Evolutionary conservation across 2,888 invertebrate species (phyloP).

Genomic region (Cheilosia soror): DNA sequence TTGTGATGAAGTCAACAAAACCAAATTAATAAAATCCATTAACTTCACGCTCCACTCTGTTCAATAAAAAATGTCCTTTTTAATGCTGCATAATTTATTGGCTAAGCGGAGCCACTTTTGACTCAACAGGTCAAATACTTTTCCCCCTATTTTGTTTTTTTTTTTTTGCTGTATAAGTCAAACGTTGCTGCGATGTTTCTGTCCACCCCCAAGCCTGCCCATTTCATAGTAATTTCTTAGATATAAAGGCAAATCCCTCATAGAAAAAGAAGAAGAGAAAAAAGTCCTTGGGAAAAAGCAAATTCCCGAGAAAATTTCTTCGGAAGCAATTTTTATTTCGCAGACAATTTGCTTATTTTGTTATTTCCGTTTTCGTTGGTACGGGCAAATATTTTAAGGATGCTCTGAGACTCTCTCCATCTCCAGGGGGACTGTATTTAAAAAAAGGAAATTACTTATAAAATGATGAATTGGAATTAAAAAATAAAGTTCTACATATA

Average conservation of each 20-base stretch:
- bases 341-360: constrained; percentile 84
- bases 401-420: constrained; percentile 19
- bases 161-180: constrained; percentile 61
- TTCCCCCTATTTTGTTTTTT: constrained; percentile 47
- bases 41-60: constrained; percentile 30
- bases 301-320: constrained; percentile 65
- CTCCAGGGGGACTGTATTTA: constrained; percentile 42
- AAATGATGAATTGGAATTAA: constrained; percentile 74
- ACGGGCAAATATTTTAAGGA: constrained; percentile 53
- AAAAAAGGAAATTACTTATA: constrained; percentile 73
- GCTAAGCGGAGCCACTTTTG: constrained; percentile 54
- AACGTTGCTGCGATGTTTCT: constrained; percentile 43
- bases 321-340: constrained; percentile 84
- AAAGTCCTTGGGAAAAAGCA: constrained; percentile 59
- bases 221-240: constrained; percentile 30
- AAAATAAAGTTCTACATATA: constrained; percentile 48
- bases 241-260: constrained; percentile 31
- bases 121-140: constrained; percentile 72
- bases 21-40: constrained; percentile 65
- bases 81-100: constrained; percentile 75
- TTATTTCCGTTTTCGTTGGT: constrained; percentile 81
- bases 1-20: neutral
- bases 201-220: constrained; percentile 50
- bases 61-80: constrained; percentile 55
- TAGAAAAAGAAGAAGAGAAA: constrained; percentile 2